Conservation (phyloP, 2,113 vertebrate species). For the Cebidichthys violaceus region DNA sequence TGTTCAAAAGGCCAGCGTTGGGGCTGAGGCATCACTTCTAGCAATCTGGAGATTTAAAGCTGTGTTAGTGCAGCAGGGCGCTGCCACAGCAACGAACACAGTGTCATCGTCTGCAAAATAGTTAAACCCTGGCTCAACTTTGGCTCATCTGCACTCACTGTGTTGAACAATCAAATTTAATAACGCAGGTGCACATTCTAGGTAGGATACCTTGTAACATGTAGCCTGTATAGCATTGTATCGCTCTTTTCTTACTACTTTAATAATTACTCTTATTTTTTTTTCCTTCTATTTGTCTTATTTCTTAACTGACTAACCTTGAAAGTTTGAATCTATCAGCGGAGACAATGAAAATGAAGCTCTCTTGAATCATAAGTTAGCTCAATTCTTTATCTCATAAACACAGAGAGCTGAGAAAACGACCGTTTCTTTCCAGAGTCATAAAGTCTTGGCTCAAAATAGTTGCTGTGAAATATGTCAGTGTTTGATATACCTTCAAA, state of each 20-base stretch:
- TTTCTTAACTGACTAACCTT: not conserved
- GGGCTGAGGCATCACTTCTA: not conserved
- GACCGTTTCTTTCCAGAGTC: not conserved
- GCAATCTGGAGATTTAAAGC: not conserved
- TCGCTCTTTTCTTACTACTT: not conserved
- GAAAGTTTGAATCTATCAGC: too few relatives aligned
- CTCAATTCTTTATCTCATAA: not conserved
- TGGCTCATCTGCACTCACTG: not conserved
- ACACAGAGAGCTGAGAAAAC: not conserved
- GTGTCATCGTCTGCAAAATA: not conserved
- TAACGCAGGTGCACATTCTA: not conserved
- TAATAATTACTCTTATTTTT: not conserved
- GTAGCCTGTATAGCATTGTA: not conserved
- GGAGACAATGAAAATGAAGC: not conserved
- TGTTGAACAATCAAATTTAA: not conserved
- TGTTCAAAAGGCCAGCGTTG: not conserved
- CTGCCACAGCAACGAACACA: not conserved
- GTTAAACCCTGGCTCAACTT: not conserved
- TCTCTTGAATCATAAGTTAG: not conserved
- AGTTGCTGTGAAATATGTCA: constrained; percentile 11
- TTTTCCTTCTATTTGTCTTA: not conserved
- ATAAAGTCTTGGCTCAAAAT: not conserved
- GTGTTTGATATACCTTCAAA: constrained; percentile 2
- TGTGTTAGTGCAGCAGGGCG: not conserved
- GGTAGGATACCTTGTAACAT: not conserved